Base-by-base conservation (phyloP, 2,113 vertebrate species). In the Chaetura pelagica region DNA sequence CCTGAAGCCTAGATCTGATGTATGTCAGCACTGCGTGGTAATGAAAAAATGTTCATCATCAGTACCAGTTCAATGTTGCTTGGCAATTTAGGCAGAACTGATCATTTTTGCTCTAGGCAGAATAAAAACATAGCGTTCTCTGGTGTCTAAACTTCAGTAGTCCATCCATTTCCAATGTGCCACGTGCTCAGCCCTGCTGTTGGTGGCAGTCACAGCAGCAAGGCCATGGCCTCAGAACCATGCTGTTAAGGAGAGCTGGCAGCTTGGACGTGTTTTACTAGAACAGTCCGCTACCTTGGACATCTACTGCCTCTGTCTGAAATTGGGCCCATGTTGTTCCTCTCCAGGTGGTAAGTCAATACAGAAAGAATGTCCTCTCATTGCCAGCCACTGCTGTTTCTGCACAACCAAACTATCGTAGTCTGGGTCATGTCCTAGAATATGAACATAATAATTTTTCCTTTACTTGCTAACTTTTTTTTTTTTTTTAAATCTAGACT, bases 361-460 rank as follows among this genome's bases (percentile, higher is more conserved):
- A 4, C 6, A 15, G 42, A 84, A 84, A 52, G 8, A 71, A 66
- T 42, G 24, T 34, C 29, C 7, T 81, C 24, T 73, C 48, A 15
- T 15, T 86, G 59, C 27, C 73, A 55, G 15, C 27, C 42, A 12
- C 42, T 58, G 1, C 23, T 57, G 16, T 21, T 72, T 72, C n/a
- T 63, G 18, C 22, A 46, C 0, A 0, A 58, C 14, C 21, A 75
- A 67, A 7, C 40, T 68, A 0, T 66, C 46, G 67, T 46, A 51
- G 38, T 40, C 30, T 86, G 80, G 24, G 12, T 44, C 30, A 6
- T 54, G 23, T 66, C 27, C n/a, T 44, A 73, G 27, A 94, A 73
- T 7, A 59, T 32, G 21, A 75, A 10, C 1, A 0, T 18, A 71
- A 73, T 13, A 42, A 24, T 19, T 81, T 20, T 78, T 48, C 6